A percentile compares a stretch with the other conserved stretches of the same genome.
Evolutionary conservation across 2,797 vertebrate species (phyloP).

Genomic region (Lophotriccus pileatus): DNA sequence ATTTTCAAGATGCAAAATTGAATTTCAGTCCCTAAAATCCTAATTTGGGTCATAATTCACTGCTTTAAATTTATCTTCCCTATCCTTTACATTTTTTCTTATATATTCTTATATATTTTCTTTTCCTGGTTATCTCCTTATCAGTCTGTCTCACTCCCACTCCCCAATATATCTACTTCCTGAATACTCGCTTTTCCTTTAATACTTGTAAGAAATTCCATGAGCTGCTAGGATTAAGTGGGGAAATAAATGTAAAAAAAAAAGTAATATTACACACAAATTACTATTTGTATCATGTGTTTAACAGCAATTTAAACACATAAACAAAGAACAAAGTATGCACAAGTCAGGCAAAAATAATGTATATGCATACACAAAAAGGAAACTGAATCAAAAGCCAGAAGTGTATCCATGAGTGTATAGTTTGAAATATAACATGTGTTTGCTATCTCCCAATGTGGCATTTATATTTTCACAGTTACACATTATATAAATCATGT

Average conservation of each 20-base stretch:
- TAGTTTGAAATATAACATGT: not conserved
- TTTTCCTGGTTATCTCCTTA: not conserved
- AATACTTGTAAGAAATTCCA: not conserved
- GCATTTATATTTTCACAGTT: not conserved
- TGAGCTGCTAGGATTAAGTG: not conserved
- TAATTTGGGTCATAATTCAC: not conserved
- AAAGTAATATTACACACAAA: not conserved
- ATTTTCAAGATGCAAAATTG: not conserved
- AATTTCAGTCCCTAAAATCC: not conserved
- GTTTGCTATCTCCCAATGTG: not conserved
- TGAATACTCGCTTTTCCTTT: not conserved
- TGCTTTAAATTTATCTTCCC: not conserved
- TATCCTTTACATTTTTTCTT: not conserved
- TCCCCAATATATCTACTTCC: not conserved
- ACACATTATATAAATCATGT: not conserved
- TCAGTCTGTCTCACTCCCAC: not conserved
- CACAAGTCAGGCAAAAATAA: not conserved
- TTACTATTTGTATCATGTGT: not conserved
- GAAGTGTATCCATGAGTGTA: not conserved
- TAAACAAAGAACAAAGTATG: not conserved
- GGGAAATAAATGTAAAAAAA: not conserved
- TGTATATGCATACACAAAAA: not conserved
- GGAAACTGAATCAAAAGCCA: not conserved
- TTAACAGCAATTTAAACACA: not conserved
- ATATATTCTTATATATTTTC: not conserved